These are phyloP conservation scores for western clawed frog (Xenopus tropicalis) DNA, from an alignment of 2,113 vertebrate genomes.

Conservation along the genomic window DNA sequence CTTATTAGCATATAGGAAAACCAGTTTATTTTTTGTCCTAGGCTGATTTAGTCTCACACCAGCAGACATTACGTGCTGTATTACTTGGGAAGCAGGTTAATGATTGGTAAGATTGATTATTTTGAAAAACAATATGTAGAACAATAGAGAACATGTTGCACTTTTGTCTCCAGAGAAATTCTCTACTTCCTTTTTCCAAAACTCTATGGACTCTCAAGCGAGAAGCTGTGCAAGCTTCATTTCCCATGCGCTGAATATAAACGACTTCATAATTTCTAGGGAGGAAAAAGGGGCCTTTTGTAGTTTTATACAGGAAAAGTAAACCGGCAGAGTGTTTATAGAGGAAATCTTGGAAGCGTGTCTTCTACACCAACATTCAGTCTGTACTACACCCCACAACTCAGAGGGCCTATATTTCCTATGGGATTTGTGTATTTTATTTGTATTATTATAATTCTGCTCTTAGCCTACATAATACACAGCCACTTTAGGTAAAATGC, in stretches of 20 bases:
- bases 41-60: slow-evolving; percentile 14
- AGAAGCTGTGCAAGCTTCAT: slow-evolving; percentile 13
- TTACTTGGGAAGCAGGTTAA: slow-evolving; percentile 27
- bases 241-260: slow-evolving; percentile 34
- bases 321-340: slow-evolving; percentile 27
- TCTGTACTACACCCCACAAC: no score
- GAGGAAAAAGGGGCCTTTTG: slow-evolving; percentile 35
- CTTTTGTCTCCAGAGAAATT: slow-evolving; percentile 31
- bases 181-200: slow-evolving; percentile 31
- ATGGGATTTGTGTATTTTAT: no score
- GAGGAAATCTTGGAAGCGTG: slow-evolving; percentile 10
- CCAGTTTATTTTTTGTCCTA: background rate
- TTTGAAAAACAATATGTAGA: slow-evolving; percentile 2
- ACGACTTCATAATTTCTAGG: slow-evolving; percentile 20
- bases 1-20: no score
- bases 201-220: slow-evolving; percentile 8
- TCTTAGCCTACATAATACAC: no score
- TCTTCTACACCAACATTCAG: slow-evolving; percentile 10
- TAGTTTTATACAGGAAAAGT: slow-evolving; percentile 34
- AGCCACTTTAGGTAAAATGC: no score
- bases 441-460: no score
- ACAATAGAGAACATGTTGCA: slow-evolving; percentile 39
- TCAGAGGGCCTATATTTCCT: no score
- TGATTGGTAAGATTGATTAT: slow-evolving; percentile 37
- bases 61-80: background rate